Percentiles rank a stretch among this genome's conserved stretches.
phyloP scores from a whole-genome alignment of 2,888 invertebrate species.

The Gryllus longicercus region DNA sequence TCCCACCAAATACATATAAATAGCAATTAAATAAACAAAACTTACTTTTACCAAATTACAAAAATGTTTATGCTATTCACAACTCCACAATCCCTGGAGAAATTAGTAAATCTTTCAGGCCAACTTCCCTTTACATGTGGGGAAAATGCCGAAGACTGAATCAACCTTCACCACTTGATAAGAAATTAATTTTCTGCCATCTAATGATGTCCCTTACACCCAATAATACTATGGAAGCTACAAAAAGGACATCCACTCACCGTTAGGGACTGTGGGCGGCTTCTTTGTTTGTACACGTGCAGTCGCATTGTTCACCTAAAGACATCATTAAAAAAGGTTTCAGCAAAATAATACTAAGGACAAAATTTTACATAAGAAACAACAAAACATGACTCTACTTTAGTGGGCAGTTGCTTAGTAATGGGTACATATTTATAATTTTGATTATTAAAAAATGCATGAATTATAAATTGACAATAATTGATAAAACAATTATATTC shows the following conservation, averaged over 20 bases:
- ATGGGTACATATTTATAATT: not conserved
- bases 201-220: not conserved
- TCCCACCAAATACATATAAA: not conserved
- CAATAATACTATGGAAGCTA: not conserved
- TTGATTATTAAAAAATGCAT: slow-evolving; percentile 20
- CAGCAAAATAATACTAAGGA: slow-evolving; percentile 26
- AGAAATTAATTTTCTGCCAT: not conserved
- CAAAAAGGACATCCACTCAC: slow-evolving; percentile 57
- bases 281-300: slow-evolving; percentile 99
- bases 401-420: not conserved
- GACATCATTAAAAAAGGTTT: slow-evolving; percentile 42
- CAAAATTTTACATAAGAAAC: not conserved
- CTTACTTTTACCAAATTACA: not conserved
- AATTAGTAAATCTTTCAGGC: no score
- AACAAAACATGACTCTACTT: not conserved
- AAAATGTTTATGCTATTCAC: not conserved
- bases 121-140: not conserved
- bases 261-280: slow-evolving; percentile 85
- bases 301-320: slow-evolving; percentile 98
- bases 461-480: not conserved
- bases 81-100: no score
- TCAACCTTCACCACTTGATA: not conserved
- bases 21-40: no score
- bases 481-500: not conserved
- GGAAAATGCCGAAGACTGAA: not conserved